Base-by-base conservation (phyloP, 2,888 invertebrate genomes). In the Lycaena phlaeas region DNA sequence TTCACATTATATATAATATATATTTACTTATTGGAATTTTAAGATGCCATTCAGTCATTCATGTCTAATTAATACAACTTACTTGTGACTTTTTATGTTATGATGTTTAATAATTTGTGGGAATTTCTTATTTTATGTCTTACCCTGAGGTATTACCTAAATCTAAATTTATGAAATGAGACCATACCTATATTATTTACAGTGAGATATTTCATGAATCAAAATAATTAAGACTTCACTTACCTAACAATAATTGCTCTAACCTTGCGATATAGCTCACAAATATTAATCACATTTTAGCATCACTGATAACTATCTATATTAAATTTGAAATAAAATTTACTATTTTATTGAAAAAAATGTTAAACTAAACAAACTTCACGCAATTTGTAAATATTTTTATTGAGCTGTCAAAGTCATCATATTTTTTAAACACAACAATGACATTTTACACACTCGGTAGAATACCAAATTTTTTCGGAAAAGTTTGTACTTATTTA, bases 381-480 rank as follows among this genome's bases (percentile, higher is more conserved):
- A 67, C 61, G 29, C 15, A 36, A 43, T 17, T 38, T 40, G 59
- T 70, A 71, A 71, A 68, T 70, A 72, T 70, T 71, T 72, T 68
- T 63, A 64, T 62, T 39, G 58, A 72, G 66, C 72, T 79, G 78
- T 79, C 79, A 79, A 79, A 74, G 68, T 61, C 64, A 55, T 54
- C 57, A 58, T 48, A 42, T 22, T 39, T 48, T 41, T 38, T 22
- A 14, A 17, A 36, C 26, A 27, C 30, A 25, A 15, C 34, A 42
- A 43, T 46, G 18, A 18, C 31, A 31, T 17, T n/a, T 17, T 10
- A 17, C 31, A 31, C 18, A 18, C 31, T 4, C 17, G 9, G 22
- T 9, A 22, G 22, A 22, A n/a, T 30, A 30, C 15, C 5, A 10
- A 30, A 15, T 14, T 27, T 12, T 27, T 12, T 18, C n/a, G 5